These are phyloP conservation scores for Drosophila bipectinata DNA, from an alignment of 1,140 invertebrate species.

Conservation along the genomic window DNA sequence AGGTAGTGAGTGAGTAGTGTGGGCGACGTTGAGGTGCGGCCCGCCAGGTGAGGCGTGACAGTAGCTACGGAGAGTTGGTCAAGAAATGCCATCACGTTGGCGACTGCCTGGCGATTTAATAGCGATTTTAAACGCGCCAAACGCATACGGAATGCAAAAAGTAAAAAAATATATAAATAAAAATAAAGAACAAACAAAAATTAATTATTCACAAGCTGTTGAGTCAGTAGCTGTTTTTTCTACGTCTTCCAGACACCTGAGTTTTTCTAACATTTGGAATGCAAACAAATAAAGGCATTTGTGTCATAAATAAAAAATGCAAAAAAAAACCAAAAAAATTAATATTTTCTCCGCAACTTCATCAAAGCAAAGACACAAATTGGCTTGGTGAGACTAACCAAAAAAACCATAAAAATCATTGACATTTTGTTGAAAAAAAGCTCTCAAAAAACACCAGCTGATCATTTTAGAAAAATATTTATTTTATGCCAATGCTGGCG, in stretches of 20 bases:
- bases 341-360: background rate
- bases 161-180: constrained; percentile 2
- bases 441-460: constrained; percentile 7
- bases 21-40: constrained; percentile 14
- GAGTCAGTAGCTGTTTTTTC: constrained; percentile 24
- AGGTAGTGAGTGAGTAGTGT: background rate
- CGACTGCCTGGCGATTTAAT: constrained; percentile 13
- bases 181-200: constrained; percentile 7
- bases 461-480: constrained; percentile 61
- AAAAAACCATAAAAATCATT: constrained; percentile 27
- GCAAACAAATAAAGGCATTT: constrained; percentile 13
- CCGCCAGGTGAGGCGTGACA: constrained; percentile 37
- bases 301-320: constrained; percentile 10
- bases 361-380: constrained; percentile 14
- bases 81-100: constrained; percentile 67
- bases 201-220: constrained; percentile 30
- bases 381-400: background rate
- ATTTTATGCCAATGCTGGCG: constrained; percentile 44
- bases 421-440: background rate
- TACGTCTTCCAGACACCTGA: constrained; percentile 11
- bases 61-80: constrained; percentile 35
- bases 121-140: constrained; percentile 16
- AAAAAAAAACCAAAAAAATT: constrained; percentile 18
- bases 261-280: background rate
- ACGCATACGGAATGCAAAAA: constrained; percentile 31